Conservation (phyloP, 2,113 vertebrate genomes). For the Brachionichthys hirsutus region DNA sequence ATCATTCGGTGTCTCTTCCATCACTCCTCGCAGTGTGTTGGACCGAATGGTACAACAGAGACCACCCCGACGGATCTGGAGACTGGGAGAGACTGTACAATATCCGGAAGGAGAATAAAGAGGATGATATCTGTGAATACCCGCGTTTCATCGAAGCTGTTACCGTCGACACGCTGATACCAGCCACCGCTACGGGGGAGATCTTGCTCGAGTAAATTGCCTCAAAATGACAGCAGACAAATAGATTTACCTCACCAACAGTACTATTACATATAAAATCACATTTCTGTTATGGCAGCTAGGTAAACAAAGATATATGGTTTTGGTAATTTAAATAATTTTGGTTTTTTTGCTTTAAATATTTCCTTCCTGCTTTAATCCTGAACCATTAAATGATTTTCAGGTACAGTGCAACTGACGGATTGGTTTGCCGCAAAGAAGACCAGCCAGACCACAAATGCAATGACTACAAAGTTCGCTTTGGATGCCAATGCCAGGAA, state of each 20-base stretch:
- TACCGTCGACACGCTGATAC: slow-evolving; percentile 13
- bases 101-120: neutral
- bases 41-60: slow-evolving; percentile 53
- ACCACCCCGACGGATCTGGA: slow-evolving; percentile 18
- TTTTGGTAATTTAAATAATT: too few relatives aligned
- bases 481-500: slow-evolving; percentile 33
- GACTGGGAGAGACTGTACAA: slow-evolving; percentile 23
- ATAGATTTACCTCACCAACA: too few relatives aligned
- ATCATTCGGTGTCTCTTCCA: neutral
- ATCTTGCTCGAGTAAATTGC: slow-evolving; percentile 18
- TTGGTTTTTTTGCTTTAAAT: too few relatives aligned
- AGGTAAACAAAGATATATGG: too few relatives aligned
- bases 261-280: too few relatives aligned
- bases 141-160: slow-evolving; percentile 38
- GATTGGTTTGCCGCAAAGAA: slow-evolving; percentile 19
- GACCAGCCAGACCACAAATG: neutral
- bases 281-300: too few relatives aligned
- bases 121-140: slow-evolving; percentile 16
- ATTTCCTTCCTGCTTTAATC: neutral
- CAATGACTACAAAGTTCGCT: slow-evolving; percentile 47
- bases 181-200: slow-evolving; percentile 30
- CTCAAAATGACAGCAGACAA: too few relatives aligned
- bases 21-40: slow-evolving; percentile 39
- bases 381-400: slow-evolving; percentile 1
- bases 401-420: slow-evolving; percentile 29